Base-by-base conservation (phyloP, 2,113 vertebrate species). In the Thomomys bottae region DNA sequence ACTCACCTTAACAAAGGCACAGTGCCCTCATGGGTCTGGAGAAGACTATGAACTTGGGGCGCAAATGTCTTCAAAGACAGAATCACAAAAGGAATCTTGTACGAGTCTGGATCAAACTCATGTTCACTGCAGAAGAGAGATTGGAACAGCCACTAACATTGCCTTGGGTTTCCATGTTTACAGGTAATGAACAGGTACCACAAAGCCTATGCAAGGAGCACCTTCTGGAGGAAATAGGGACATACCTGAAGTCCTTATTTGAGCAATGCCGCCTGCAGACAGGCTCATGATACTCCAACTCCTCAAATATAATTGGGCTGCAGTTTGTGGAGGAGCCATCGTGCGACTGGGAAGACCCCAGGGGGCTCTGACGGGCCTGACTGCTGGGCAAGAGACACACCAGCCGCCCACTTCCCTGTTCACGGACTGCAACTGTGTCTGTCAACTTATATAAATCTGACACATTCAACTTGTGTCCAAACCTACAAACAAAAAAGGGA, bases 221-320 rank as follows among this genome's bases (percentile, higher is more conserved):
- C 34, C 34, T 73, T 76, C 49, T 61, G 32, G 66, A 84, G 54
- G 42, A 80, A 42, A 34, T 0, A 2, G 3, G 78, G 54, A 57
- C 57, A 66, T 96, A 99, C 99, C 98, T 99, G 97, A 99, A 99
- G 93, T 98, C 96, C 88, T 97, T 98, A 95, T 98, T 97, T 71
- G 97, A 87, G 95, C 98, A 99, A 96, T 99, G 99, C 75, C 98
- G 98, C 95, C 98, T 98, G 97, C 99, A 99, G 92, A 99, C 96
- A 11, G 99, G 99, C 76, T 99, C 99, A 0, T 99, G 99, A 96
- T 99, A 99, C 81, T 99, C 99, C 70, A 99, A 90, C 96, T 99
- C 99, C 95, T 99, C 99, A 95, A 99, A 99, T 84, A 99, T 98
- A 84, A 99, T 98, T 1, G 99, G 99, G 75, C 99, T 99, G 79